Conservation (phyloP, 2,888 invertebrate genomes). For the Helicoverpa assulta region DNA sequence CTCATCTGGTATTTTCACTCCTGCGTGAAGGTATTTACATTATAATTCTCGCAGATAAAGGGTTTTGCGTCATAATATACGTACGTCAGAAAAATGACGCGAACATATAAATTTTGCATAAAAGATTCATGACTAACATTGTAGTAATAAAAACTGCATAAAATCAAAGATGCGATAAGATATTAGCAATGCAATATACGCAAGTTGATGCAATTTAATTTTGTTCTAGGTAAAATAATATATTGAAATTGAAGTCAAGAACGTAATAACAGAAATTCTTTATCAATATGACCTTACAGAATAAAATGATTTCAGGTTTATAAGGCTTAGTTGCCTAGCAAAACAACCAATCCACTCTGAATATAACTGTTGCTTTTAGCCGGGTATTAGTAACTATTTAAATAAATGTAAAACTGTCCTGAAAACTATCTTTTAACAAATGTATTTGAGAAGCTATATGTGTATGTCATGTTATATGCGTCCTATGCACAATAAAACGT, state of each 20-base stretch:
- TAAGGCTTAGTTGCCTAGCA: too few relatives aligned
- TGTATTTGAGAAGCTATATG: too few relatives aligned
- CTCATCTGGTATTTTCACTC: slow-evolving; percentile 98
- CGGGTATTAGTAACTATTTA: too few relatives aligned
- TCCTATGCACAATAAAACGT: too few relatives aligned
- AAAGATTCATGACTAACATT: slow-evolving; percentile 22
- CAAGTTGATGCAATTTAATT: slow-evolving; percentile 22
- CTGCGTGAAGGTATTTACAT: slow-evolving; percentile 70
- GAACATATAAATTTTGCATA: slow-evolving; percentile 4
- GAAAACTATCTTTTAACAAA: background rate
- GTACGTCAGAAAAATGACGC: slow-evolving; percentile 11
- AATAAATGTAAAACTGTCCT: background rate
- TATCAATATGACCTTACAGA: background rate
- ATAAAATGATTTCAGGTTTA: too few relatives aligned
- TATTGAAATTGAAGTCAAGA: background rate
- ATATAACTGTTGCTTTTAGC: background rate
- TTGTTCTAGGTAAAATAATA: background rate
- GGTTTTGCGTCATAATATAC: slow-evolving; percentile 8
- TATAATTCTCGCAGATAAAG: slow-evolving; percentile 12
- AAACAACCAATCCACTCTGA: too few relatives aligned
- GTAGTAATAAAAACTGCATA: slow-evolving; percentile 31
- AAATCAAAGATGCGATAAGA: slow-evolving; percentile 23
- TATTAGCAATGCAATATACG: slow-evolving; percentile 22
- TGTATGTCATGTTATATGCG: too few relatives aligned
- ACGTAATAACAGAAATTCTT: too few relatives aligned